Percentiles rank a stretch among this genome's conserved stretches.
These are phyloP conservation scores for Melanostoma mellinum DNA, from an alignment of 2,888 invertebrate species.

Conservation along the genomic window DNA sequence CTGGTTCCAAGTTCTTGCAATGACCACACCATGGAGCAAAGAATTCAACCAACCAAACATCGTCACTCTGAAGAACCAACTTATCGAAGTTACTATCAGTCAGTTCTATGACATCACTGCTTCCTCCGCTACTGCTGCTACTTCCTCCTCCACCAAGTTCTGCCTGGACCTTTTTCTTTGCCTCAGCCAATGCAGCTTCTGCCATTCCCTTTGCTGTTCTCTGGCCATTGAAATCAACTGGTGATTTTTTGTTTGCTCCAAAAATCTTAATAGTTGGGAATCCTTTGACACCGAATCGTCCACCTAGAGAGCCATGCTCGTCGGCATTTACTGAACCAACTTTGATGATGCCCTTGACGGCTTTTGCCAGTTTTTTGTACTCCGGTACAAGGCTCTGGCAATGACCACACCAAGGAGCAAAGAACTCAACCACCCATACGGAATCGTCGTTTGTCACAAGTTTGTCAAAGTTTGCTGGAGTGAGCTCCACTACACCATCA, in stretches of 20 bases:
- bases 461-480: slow-evolving; percentile 92
- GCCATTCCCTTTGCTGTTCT: slow-evolving; percentile 93
- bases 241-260: slow-evolving; percentile 90
- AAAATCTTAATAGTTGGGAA: slow-evolving; percentile 99
- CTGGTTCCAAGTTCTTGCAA: slow-evolving; percentile 97
- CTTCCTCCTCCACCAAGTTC: slow-evolving; percentile 85
- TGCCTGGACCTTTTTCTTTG: slow-evolving; percentile 88
- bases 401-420: slow-evolving; percentile 97
- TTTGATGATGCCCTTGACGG: slow-evolving; percentile 96
- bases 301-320: slow-evolving; percentile 90
- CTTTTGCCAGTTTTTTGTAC: slow-evolving; percentile 95
- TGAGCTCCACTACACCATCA: slow-evolving; percentile 92
- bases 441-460: slow-evolving; percentile 92
- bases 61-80: slow-evolving; percentile 94
- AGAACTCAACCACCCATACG: slow-evolving; percentile 94
- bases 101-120: slow-evolving; percentile 90
- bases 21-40: slow-evolving; percentile 99
- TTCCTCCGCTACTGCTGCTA: slow-evolving; percentile 62
- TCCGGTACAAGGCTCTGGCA: slow-evolving; percentile 95
- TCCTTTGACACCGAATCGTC: slow-evolving; percentile 91
- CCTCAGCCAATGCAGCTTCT: slow-evolving; percentile 91
- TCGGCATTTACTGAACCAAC: slow-evolving; percentile 97
- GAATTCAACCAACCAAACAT: slow-evolving; percentile 99
- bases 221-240: slow-evolving; percentile 92
- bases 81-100: slow-evolving; percentile 98